Percentiles rank a stretch among this genome's conserved stretches.
phyloP scores from a whole-genome alignment of 2,888 invertebrate genomes.

The Agrochola lota region DNA sequence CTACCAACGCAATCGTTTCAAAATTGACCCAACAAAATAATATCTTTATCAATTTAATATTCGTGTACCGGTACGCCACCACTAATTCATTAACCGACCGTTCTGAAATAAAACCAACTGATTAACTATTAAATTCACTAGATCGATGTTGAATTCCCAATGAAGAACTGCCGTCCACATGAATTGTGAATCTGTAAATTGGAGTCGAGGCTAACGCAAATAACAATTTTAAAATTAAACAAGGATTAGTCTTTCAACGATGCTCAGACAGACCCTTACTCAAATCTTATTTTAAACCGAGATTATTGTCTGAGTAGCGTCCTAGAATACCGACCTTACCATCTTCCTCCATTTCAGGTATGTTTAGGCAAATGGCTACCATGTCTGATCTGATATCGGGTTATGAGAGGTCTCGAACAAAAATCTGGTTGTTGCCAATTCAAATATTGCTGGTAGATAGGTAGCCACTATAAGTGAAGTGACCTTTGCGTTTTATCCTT shows the following conservation, averaged over 20 bases:
- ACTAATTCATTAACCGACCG: slow-evolving; percentile 31
- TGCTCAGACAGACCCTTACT: not conserved
- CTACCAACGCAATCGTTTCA: not conserved
- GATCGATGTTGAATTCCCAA: slow-evolving; percentile 36
- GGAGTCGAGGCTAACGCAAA: slow-evolving; percentile 13
- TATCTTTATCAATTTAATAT: slow-evolving; percentile 11
- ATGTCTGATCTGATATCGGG: not conserved
- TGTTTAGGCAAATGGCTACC: slow-evolving; percentile 2
- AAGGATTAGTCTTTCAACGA: not conserved
- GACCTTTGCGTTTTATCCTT: slow-evolving; percentile 39
- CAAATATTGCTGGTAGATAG: slow-evolving; percentile 13
- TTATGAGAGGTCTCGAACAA: not conserved
- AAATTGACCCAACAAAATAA: not conserved
- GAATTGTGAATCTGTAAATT: slow-evolving; percentile 42
- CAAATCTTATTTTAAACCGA: not conserved
- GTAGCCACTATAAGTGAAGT: not conserved
- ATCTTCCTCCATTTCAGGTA: slow-evolving; percentile 54
- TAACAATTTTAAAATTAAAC: slow-evolving; percentile 25
- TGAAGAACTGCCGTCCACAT: slow-evolving; percentile 10
- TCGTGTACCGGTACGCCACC: not conserved
- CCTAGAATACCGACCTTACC: not conserved
- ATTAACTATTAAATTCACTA: slow-evolving; percentile 43
- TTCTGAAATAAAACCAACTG: slow-evolving; percentile 39
- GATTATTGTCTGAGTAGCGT: not conserved
- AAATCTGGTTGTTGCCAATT: not conserved